These are phyloP conservation scores for Acyrthosiphon pisum DNA, from an alignment of 1,140 invertebrate genomes.

Conservation along the genomic window DNA sequence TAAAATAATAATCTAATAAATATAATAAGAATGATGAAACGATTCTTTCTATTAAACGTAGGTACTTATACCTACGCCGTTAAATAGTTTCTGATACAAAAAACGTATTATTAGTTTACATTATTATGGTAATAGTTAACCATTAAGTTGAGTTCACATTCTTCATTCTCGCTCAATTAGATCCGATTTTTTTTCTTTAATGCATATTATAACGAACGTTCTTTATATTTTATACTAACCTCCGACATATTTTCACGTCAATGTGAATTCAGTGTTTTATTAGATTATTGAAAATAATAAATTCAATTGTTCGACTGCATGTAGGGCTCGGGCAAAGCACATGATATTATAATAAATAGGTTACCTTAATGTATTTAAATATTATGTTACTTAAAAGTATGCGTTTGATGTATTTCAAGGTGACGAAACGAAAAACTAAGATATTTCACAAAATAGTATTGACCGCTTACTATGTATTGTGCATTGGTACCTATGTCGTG, in stretches of 20 bases:
- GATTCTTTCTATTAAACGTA: not conserved
- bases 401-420: not conserved
- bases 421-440: not conserved
- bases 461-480: not conserved
- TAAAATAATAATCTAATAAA: conserved; percentile 13
- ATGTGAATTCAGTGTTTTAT: not conserved
- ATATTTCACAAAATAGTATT: not conserved
- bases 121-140: not conserved
- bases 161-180: not conserved
- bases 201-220: not conserved
- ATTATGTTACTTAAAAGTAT: not conserved
- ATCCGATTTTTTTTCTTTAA: not conserved
- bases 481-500: no score
- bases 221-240: not conserved
- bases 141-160: not conserved
- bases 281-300: not conserved
- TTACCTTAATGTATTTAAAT: not conserved
- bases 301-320: not conserved
- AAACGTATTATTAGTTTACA: not conserved
- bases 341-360: not conserved
- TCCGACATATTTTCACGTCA: not conserved
- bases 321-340: not conserved
- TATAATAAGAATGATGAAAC: not conserved
- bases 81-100: not conserved
- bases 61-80: not conserved